phyloP scores from a whole-genome alignment of 1,140 invertebrate species.

The Drosophila kurseongensis region DNA sequence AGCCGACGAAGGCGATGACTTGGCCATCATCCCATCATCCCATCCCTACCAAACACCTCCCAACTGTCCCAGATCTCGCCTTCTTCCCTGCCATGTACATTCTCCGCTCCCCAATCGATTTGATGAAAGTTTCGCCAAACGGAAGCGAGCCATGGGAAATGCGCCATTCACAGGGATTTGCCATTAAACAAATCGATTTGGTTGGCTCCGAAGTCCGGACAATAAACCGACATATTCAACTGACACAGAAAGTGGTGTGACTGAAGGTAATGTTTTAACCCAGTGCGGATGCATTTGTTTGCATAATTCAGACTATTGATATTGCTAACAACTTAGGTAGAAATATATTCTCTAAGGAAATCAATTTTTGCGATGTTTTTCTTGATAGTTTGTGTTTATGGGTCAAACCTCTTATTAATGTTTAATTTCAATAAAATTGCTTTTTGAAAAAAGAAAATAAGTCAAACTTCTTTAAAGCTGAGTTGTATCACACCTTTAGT shows the following conservation, averaged over 20 bases:
- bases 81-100: too few species aligned
- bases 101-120: conserved; percentile 32
- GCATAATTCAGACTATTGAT: neutral
- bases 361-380: too few species aligned
- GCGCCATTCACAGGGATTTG: conserved; percentile 49
- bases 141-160: conserved; percentile 67
- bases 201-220: conserved; percentile 10
- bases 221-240: conserved; percentile 27
- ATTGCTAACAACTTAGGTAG: neutral
- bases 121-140: conserved; percentile 64
- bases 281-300: conserved; percentile 1
- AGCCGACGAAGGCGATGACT: conserved; percentile 44
- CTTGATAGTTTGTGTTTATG: too few species aligned
- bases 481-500: too few species aligned
- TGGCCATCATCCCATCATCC: conserved; percentile 15
- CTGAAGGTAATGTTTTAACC: conserved; percentile 17
- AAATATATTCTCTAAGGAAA: neutral
- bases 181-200: conserved; percentile 68
- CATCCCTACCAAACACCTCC: conserved; percentile 1
- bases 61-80: conserved; percentile 12
- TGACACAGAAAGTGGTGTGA: neutral
- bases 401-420: too few species aligned
- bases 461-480: too few species aligned
- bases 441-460: too few species aligned
- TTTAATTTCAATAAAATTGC: too few species aligned